These are phyloP conservation scores for Chrysopa pallens DNA, from an alignment of 1,140 invertebrate species.

Conservation along the genomic window DNA sequence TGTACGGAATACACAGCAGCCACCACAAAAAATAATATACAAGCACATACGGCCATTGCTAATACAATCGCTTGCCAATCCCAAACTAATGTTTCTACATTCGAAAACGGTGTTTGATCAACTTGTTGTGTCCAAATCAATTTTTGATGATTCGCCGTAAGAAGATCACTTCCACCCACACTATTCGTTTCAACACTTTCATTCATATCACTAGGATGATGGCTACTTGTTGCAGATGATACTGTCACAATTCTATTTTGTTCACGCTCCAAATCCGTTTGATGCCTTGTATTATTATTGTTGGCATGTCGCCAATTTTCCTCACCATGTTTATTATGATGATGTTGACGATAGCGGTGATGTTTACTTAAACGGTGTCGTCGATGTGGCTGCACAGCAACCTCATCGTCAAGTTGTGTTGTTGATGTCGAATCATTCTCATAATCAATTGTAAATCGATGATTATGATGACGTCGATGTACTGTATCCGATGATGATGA, in stretches of 20 bases:
- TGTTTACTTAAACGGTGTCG: background rate
- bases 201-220: too few species aligned
- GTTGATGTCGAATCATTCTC: background rate
- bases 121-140: too few species aligned
- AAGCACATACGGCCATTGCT: slow-evolving; percentile 36
- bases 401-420: background rate
- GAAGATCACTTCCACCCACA: too few species aligned
- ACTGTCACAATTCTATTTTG: too few species aligned
- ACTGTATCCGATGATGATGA: slow-evolving; percentile 1
- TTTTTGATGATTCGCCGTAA: too few species aligned
- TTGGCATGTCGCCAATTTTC: too few species aligned
- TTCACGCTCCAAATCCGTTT: too few species aligned
- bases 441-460: background rate
- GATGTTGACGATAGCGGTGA: too few species aligned
- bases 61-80: slow-evolving; percentile 43
- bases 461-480: background rate
- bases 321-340: too few species aligned
- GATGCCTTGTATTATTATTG: too few species aligned
- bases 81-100: slow-evolving; percentile 22
- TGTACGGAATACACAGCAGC: slow-evolving; percentile 40
- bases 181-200: too few species aligned
- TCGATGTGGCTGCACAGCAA: background rate
- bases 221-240: too few species aligned
- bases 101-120: slow-evolving; percentile 15
- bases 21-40: slow-evolving; percentile 42